Base-by-base conservation (phyloP, 2,113 vertebrate genomes). In the Cyprinodon brontotheroides region DNA sequence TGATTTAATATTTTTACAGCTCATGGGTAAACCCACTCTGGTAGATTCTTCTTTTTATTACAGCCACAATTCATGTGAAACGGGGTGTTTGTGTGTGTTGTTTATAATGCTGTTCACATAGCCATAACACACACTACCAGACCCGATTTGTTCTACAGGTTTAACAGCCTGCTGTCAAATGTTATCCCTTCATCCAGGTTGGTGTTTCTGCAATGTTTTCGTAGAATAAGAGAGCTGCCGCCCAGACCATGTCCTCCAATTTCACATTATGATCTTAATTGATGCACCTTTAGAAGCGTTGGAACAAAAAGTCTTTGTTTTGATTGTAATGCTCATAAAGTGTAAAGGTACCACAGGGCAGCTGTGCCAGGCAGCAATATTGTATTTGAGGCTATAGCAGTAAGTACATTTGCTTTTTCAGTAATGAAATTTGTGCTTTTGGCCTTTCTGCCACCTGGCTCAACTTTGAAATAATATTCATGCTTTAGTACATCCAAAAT, bases 11-110 rank as follows among this genome's bases (percentile, higher is more conserved):
- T 41, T 62, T 71, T 75, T 72, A 68, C 47, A 59, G 68, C 29
- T 59, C 67, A 59, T 9, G 62, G 60, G 68, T 76, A 37, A 65
- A 70, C 29, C 43, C 10, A 41, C 62, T 61, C 22, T 38, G 15
- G 53, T 71, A 53, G 4, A 15, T 65, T 65, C 66, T 67, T 22
- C 12, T 12, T 53, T 48, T 57, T 73, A 47, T 63, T 72, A 36
- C 63, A 78, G n/a, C 7, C 76, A 63, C 65, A 45, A 53, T 20
- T 77, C 48, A 38, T 71, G 61, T 72, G 45, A 67, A 77, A 65
- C 11, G 53, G 10, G 3, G 65, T 20, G 40, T 66, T 65, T 69
- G 37, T 61, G 20, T 53, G 47, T 70, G 67, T 62, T 74, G 37
- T 65, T 65, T 59, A 37, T 64, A 74, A 20, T 61, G 50, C 47